Percentiles rank a stretch among this genome's conserved stretches.
Evolutionary conservation across 1,140 invertebrate genomes (phyloP).

Genomic region (Telenomus remus): DNA sequence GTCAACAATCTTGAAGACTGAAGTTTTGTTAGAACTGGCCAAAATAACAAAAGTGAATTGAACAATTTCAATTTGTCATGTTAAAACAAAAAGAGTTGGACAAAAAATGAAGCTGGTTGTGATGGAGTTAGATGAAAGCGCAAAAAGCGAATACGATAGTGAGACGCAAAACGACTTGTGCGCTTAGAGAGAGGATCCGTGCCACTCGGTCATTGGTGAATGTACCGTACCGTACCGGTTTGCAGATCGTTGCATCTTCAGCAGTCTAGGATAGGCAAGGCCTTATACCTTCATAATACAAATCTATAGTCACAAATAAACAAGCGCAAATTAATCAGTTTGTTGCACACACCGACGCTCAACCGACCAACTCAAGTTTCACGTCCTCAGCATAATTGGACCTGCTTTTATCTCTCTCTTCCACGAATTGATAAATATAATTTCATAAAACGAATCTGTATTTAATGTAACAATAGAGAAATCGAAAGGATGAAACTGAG

Average conservation of each 20-base stretch:
- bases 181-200: slow-evolving; percentile 67
- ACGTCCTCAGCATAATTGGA: no score
- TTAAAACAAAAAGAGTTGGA: no score
- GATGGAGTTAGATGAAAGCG: slow-evolving; percentile 39
- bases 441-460: no score
- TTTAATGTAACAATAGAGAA: no score
- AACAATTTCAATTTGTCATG: no score
- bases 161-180: slow-evolving; percentile 16
- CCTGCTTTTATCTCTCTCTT: no score
- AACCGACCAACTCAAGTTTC: no score
- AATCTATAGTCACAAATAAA: slow-evolving; percentile 12
- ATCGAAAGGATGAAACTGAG: no score
- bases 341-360: slow-evolving; percentile 1
- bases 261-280: slow-evolving; percentile 46
- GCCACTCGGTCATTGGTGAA: slow-evolving; percentile 75
- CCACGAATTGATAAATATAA: no score
- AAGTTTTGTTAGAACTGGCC: no score
- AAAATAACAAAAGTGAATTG: no score
- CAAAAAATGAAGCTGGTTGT: slow-evolving; percentile 42
- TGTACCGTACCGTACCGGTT: slow-evolving; percentile 70
- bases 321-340: slow-evolving; percentile 38
- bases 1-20: no score
- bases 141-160: slow-evolving; percentile 52
- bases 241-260: slow-evolving; percentile 59
- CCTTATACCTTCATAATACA: slow-evolving; percentile 47